These are phyloP conservation scores for Xerus rutilus DNA, from an alignment of 2,797 vertebrate species.

Conservation along the genomic window DNA sequence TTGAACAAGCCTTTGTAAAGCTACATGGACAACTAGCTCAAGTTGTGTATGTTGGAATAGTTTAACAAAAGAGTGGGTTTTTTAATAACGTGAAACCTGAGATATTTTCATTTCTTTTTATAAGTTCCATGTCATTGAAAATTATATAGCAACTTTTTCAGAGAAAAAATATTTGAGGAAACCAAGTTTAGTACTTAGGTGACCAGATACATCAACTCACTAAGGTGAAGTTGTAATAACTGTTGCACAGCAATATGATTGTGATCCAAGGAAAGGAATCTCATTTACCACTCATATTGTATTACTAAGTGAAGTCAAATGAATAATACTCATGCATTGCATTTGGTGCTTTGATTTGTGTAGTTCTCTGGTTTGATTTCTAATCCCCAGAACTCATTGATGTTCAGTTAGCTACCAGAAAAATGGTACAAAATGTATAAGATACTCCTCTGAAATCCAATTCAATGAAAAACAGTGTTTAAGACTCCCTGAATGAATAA, in stretches of 20 bases:
- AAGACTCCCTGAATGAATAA: constrained; percentile 79
- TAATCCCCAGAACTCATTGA: constrained; percentile 69
- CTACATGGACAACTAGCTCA: background rate
- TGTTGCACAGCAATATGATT: constrained; percentile 44
- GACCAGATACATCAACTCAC: constrained; percentile 34
- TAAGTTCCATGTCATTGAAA: background rate
- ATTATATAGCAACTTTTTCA: background rate
- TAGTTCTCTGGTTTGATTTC: constrained; percentile 66
- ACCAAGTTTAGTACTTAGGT: constrained; percentile 52
- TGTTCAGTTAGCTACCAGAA: constrained; percentile 59
- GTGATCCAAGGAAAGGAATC: constrained; percentile 57
- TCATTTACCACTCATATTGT: constrained; percentile 34
- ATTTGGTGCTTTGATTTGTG: constrained; percentile 27
- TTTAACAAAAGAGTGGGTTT: background rate
- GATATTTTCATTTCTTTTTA: background rate
- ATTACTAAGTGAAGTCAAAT: constrained; percentile 63
- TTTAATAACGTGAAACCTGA: constrained; percentile 47
- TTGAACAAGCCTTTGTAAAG: constrained; percentile 51
- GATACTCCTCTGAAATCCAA: constrained; percentile 66
- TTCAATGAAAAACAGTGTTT: constrained; percentile 75
- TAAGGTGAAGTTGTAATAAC: constrained; percentile 56
- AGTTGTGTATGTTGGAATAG: background rate
- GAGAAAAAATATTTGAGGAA: constrained; percentile 45
- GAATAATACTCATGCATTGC: constrained; percentile 6
- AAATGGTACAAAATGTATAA: constrained; percentile 50